Evolutionary conservation across 2,888 invertebrate genomes (phyloP).

Genomic region (Notocelia uddmanniana): DNA sequence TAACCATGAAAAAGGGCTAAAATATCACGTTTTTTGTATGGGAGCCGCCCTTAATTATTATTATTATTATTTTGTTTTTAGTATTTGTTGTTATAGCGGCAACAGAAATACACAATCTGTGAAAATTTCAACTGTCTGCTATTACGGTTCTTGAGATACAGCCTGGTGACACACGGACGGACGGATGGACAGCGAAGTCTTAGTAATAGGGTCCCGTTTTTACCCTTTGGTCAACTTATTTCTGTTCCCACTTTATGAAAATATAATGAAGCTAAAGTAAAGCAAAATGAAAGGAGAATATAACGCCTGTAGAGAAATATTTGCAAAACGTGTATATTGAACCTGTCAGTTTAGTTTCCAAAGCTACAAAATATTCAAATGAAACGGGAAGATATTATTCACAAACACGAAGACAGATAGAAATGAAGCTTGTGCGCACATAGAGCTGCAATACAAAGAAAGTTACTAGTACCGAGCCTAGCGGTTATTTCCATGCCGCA

Average conservation of each 20-base stretch:
- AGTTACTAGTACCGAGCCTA: neutral
- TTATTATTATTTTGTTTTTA: too few relatives aligned
- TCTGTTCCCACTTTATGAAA: neutral
- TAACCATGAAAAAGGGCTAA: too few relatives aligned
- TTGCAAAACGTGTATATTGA: neutral
- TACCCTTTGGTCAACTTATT: neutral
- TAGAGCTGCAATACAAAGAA: neutral
- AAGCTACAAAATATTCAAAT: neutral
- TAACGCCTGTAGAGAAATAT: neutral
- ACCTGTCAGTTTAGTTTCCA: neutral
- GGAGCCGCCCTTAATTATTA: too few relatives aligned
- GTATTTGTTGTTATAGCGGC: too few relatives aligned
- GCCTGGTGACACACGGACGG: too few relatives aligned
- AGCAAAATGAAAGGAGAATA: neutral
- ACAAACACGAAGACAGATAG: neutral
- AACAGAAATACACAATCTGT: too few relatives aligned
- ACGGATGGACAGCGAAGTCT: too few relatives aligned
- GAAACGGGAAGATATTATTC: neutral
- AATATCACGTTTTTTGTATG: too few relatives aligned
- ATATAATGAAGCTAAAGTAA: neutral
- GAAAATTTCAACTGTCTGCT: too few relatives aligned
- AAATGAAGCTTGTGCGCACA: neutral
- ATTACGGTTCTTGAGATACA: too few relatives aligned
- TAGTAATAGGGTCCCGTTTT: too few relatives aligned
- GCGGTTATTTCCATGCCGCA: constrained; percentile 21